Conservation (phyloP, 2,797 vertebrate species). For the Siniperca obscura region DNA sequence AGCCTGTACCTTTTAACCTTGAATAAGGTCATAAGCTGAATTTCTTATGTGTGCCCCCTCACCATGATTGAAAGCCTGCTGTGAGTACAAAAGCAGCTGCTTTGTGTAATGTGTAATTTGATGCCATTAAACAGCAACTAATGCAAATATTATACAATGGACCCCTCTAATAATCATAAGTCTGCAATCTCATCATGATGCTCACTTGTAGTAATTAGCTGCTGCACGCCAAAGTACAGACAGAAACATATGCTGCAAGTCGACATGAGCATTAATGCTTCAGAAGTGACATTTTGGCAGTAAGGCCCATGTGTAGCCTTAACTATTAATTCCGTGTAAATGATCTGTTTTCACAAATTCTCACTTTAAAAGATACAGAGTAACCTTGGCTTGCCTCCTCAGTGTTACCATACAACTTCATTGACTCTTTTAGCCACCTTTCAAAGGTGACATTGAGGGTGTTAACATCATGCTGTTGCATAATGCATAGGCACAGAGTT, state of each 20-base stretch:
- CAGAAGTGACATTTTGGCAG: slow-evolving; percentile 12
- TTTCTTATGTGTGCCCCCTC: slow-evolving; percentile 63
- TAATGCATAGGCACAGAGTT: slow-evolving; percentile 58
- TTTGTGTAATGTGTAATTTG: slow-evolving; percentile 65
- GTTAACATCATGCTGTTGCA: slow-evolving; percentile 61
- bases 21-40: slow-evolving; percentile 73
- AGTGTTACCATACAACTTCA: slow-evolving; percentile 52
- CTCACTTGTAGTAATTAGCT: slow-evolving; percentile 62
- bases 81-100: slow-evolving; percentile 64
- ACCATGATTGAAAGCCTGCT: slow-evolving; percentile 67
- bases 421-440: slow-evolving; percentile 53
- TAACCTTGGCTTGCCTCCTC: slow-evolving; percentile 59
- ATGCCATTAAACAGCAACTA: slow-evolving; percentile 67
- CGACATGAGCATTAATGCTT: slow-evolving; percentile 3
- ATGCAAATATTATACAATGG: slow-evolving; percentile 78
- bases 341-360: slow-evolving; percentile 31
- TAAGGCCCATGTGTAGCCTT: not conserved
- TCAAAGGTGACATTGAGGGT: slow-evolving; percentile 64
- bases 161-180: slow-evolving; percentile 48
- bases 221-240: slow-evolving; percentile 16
- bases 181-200: slow-evolving; percentile 51
- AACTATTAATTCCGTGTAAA: slow-evolving; percentile 13
- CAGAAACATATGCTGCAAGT: slow-evolving; percentile 13
- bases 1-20: slow-evolving; percentile 73
- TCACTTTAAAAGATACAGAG: slow-evolving; percentile 34